A percentile compares a stretch with the other conserved stretches of the same genome.
Conservation (phyloP, 35 echinoderm and acorn worm genomes). For the Apostichopus parvimensis region DNA sequence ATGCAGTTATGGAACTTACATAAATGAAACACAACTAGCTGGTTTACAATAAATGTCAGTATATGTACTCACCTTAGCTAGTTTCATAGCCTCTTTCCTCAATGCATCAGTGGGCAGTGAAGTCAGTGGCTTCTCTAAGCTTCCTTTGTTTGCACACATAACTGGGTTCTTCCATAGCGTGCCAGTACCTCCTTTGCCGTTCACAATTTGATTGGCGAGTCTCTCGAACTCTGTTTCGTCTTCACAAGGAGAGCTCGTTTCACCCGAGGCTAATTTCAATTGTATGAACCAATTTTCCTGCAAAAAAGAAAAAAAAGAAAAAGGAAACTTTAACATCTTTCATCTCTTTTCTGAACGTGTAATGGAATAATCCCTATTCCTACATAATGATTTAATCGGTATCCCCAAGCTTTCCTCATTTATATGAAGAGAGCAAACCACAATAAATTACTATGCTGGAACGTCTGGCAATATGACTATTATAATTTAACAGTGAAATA, state of each 20-base stretch:
- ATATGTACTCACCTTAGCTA: constrained; percentile 71
- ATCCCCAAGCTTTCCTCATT: too few relatives aligned
- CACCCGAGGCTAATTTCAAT: constrained; percentile 83
- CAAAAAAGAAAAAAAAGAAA: neutral
- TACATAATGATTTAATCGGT: too few relatives aligned
- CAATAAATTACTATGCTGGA: too few relatives aligned
- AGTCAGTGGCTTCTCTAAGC: constrained; percentile 95
- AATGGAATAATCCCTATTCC: too few relatives aligned
- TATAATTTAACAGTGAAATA: too few relatives aligned
- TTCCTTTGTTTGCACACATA: constrained; percentile 87
- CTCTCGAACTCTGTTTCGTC: constrained; percentile 89
- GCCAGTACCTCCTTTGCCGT: constrained; percentile 57
- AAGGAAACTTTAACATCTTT: neutral
- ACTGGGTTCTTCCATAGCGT: constrained; percentile 86
- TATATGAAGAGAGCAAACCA: too few relatives aligned
- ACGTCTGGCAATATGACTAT: too few relatives aligned
- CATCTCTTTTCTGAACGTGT: too few relatives aligned
- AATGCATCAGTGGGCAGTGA: constrained; percentile 92
- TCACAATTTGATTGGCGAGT: constrained; percentile 76
- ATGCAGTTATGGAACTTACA: too few relatives aligned
- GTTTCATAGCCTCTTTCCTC: constrained; percentile 93
- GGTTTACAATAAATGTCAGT: too few relatives aligned
- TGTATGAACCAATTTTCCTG: constrained; percentile 97
- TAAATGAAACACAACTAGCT: too few relatives aligned
- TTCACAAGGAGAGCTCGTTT: constrained; percentile 57